Base-by-base conservation (phyloP, 2,113 vertebrate genomes). In the Scalopus aquaticus region DNA sequence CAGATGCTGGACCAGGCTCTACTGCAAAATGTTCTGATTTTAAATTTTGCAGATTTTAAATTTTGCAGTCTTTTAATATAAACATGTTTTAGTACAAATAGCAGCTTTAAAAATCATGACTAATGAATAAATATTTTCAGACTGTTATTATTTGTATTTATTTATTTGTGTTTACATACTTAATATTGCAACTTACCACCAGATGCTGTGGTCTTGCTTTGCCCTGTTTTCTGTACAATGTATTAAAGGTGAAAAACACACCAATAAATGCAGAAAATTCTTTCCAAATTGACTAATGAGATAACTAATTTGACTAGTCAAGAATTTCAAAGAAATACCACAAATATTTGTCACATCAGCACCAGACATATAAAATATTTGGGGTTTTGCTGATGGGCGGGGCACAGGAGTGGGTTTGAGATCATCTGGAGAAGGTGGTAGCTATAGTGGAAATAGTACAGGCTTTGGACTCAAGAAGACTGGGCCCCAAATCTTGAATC, bases 121-220 rank as follows among this genome's bases (percentile, higher is more conserved):
- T 77, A 42, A 56, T 51, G 15, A 93, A 93, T 65, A 87, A 44
- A 58, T 81, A 37, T 44, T 62, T 86, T 92, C 37, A 88, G n/a
- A 82, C 78, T 65, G 46, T 49, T 88, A 64, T 84, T 80, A 49
- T 94, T 92, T 82, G 6, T 82, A 44, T 93, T 77, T 74, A 88
- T 78, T 73, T 58, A 86, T 86, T 79, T 85, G 70, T 77, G 19
- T 73, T 93, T 89, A 44, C 22, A 37, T 73, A 44, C 56, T n/a
- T 37, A 46, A 51, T 2, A 82, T 60, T 95, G 9, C 13, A 39
- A 65, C 26, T 77, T 67, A 76, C 1, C 19, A 39, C 8, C 42
- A 83, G 54, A 65, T 83, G 65, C 24, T 60, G 44, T 17, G 3
- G 28, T 74, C 30, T 92, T 87, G 64, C 2, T 82, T 82, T 95